phyloP scores from a whole-genome alignment of 1,140 invertebrate genomes.

The Drosophila kurseongensis region DNA sequence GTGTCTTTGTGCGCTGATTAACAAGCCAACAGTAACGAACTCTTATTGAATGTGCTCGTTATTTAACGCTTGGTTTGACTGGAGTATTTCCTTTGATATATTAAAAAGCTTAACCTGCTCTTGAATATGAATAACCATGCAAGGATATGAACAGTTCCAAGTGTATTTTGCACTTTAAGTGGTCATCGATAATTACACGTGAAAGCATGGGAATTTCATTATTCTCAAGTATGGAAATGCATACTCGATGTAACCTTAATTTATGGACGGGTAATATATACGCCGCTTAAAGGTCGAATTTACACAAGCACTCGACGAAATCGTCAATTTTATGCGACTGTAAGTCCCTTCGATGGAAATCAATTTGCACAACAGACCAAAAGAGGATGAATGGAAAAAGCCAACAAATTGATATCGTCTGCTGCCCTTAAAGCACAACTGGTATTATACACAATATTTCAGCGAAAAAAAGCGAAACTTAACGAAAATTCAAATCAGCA shows the following conservation, averaged over 20 bases:
- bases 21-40: conserved; percentile 1
- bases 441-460: conserved; percentile 43
- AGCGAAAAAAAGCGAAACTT: conserved; percentile 17
- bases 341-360: conserved; percentile 65
- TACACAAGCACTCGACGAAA: conserved; percentile 36
- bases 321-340: conserved; percentile 64
- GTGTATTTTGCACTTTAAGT: conserved; percentile 14
- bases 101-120: neutral
- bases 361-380: conserved; percentile 56
- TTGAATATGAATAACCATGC: neutral
- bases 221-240: neutral
- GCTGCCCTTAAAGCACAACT: conserved; percentile 40
- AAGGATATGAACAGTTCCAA: neutral
- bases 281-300: conserved; percentile 7
- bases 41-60: neutral
- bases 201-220: neutral
- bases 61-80: conserved; percentile 17
- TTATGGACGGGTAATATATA: conserved; percentile 10
- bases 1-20: conserved; percentile 6
- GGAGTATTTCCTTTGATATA: conserved; percentile 11
- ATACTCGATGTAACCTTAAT: neutral
- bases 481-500: conserved; percentile 63
- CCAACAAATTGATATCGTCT: conserved; percentile 67
- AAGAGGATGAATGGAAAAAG: conserved; percentile 21
- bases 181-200: conserved; percentile 18